phyloP scores from a whole-genome alignment of 2,797 vertebrate species.

The Antrozous pallidus region DNA sequence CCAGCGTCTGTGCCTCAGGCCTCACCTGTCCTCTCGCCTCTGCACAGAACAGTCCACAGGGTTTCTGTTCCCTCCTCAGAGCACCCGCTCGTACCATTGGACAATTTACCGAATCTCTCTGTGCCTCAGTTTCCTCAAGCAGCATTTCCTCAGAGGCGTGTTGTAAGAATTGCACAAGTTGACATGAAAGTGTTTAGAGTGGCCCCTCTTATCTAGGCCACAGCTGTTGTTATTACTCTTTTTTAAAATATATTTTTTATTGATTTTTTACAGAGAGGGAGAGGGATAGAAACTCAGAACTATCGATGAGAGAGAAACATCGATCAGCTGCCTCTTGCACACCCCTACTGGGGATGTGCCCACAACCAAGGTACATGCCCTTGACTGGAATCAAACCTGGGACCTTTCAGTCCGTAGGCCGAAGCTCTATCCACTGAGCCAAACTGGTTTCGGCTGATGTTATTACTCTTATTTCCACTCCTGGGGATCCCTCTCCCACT shows the following conservation, averaged over 20 bases:
- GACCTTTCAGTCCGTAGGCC: too few relatives aligned
- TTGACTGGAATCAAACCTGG: too few relatives aligned
- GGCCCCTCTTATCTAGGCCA: not conserved
- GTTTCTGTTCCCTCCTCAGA: not conserved
- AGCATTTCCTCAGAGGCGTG: not conserved
- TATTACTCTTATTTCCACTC: not conserved
- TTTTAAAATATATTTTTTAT: too few relatives aligned
- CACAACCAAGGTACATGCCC: too few relatives aligned
- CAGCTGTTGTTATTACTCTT: not conserved
- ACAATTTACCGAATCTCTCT: not conserved
- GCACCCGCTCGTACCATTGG: too few relatives aligned
- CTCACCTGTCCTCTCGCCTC: not conserved
- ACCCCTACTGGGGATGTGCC: too few relatives aligned
- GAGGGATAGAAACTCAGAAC: too few relatives aligned
- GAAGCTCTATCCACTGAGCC: too few relatives aligned
- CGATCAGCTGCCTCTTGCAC: too few relatives aligned
- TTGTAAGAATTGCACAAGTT: not conserved
- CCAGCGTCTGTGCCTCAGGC: not conserved
- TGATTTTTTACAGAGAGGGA: too few relatives aligned
- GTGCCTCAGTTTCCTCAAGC: not conserved
- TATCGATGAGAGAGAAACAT: too few relatives aligned
- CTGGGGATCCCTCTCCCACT: not conserved
- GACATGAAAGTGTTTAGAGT: not conserved
- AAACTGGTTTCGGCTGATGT: too few relatives aligned
- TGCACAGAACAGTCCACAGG: not conserved